Conservation (phyloP, 2,888 invertebrate species). For the Tetranychus truncatus region DNA sequence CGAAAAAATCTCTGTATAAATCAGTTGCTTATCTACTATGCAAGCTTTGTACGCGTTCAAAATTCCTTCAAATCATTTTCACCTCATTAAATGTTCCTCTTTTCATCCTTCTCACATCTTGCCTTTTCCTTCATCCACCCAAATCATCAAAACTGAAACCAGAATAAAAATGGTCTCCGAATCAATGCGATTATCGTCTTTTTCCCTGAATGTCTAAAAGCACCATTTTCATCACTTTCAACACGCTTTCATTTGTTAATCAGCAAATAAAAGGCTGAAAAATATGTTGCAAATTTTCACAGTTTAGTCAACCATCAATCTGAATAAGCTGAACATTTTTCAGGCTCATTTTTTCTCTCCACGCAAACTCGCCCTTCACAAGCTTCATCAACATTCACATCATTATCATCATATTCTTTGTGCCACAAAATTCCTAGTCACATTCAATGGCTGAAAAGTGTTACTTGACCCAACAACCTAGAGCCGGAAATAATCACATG, state of each 20-base stretch:
- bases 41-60: not conserved
- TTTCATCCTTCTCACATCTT: not conserved
- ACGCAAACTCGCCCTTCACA: not conserved
- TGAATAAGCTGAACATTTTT: not conserved
- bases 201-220: not conserved
- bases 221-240: not conserved
- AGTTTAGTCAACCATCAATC: not conserved
- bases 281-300: not conserved
- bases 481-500: not conserved
- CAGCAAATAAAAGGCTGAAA: not conserved
- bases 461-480: not conserved
- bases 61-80: slow-evolving; percentile 1
- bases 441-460: not conserved
- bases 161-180: not conserved
- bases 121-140: not conserved
- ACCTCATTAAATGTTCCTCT: not conserved
- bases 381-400: not conserved
- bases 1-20: not conserved
- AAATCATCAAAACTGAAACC: not conserved
- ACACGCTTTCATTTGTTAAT: not conserved
- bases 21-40: not conserved
- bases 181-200: not conserved
- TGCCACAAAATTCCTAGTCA: not conserved
- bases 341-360: not conserved
- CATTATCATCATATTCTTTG: not conserved